Conservation (phyloP, 2,888 invertebrate species). For the Plutella xylostella region DNA sequence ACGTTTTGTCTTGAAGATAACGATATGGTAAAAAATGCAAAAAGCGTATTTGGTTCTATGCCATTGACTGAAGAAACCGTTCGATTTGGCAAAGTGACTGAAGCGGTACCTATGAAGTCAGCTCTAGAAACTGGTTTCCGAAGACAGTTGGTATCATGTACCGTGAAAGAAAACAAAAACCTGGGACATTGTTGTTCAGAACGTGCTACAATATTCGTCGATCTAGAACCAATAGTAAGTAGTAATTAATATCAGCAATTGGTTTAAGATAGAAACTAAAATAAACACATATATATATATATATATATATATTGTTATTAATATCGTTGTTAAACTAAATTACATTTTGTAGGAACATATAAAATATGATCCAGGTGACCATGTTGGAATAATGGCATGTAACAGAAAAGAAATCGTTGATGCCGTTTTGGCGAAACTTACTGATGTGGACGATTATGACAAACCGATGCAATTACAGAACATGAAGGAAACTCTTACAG, state of each 20-base stretch:
- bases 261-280: not conserved
- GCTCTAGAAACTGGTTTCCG: conserved; percentile 43
- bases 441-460: conserved; percentile 75
- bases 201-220: conserved; percentile 70
- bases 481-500: conserved; percentile 85
- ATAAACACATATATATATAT: not conserved
- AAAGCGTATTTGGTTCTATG: conserved; percentile 78
- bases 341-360: conserved; percentile 48
- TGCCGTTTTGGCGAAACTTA: conserved; percentile 76
- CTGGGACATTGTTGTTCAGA: conserved; percentile 69
- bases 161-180: conserved; percentile 65
- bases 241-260: not conserved
- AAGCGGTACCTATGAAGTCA: conserved; percentile 28
- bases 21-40: conserved; percentile 84
- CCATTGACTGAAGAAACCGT: conserved; percentile 82
- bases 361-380: conserved; percentile 90
- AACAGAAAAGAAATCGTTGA: conserved; percentile 85
- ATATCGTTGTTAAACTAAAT: not conserved
- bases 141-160: conserved; percentile 59
- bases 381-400: conserved; percentile 90
- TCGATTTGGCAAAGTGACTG: conserved; percentile 70
- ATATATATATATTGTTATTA: not conserved
- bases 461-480: conserved; percentile 80
- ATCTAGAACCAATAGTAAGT: conserved; percentile 61
- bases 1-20: conserved; percentile 93